These are phyloP conservation scores for Paramormyrops hopkinsi DNA, from an alignment of 2,797 vertebrate species.

Conservation along the genomic window DNA sequence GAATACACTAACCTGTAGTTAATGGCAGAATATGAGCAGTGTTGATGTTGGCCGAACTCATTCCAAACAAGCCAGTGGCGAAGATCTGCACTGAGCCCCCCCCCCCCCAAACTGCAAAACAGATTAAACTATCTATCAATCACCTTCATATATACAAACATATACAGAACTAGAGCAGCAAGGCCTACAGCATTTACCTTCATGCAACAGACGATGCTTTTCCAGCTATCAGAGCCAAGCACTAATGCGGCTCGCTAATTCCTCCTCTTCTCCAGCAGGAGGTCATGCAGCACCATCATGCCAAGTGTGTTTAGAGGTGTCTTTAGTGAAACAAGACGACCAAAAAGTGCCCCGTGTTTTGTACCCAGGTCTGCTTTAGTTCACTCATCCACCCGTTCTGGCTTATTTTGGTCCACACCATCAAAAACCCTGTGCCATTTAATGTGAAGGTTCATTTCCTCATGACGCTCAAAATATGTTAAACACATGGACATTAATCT, in stretches of 20 bases:
- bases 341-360: neutral
- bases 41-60: too few species aligned
- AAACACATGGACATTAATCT: neutral
- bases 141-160: neutral
- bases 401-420: neutral
- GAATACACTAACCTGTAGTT: too few species aligned
- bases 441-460: neutral
- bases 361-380: neutral
- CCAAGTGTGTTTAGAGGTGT: neutral
- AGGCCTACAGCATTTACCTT: neutral
- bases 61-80: neutral
- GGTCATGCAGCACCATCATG: neutral
- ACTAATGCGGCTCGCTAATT: neutral
- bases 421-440: neutral
- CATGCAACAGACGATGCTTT: neutral
- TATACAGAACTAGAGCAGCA: neutral
- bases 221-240: neutral
- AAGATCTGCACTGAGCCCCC: neutral
- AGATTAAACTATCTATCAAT: neutral
- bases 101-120: neutral
- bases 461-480: neutral
- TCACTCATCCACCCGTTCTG: neutral
- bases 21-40: neutral
- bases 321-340: neutral
- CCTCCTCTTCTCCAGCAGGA: neutral